Percentiles rank a stretch among this genome's conserved stretches.
Evolutionary conservation across 2,888 invertebrate genomes (phyloP).

Genomic region (Stenoptilia bipunctidactyla): DNA sequence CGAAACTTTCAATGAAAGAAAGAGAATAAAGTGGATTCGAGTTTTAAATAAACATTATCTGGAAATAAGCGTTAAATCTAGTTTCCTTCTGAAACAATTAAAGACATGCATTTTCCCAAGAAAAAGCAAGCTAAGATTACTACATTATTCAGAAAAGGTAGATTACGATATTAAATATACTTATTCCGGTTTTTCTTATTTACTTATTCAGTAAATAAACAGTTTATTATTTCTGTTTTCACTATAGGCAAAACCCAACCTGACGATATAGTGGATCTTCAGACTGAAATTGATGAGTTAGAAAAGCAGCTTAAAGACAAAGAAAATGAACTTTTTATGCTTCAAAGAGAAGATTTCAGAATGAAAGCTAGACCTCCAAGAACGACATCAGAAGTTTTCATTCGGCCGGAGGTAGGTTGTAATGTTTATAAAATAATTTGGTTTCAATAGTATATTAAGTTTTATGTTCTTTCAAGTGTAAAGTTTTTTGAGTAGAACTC

Average conservation of each 20-base stretch:
- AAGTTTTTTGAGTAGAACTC: too few relatives aligned
- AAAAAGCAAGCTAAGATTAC: slow-evolving; percentile 45
- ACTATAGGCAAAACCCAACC: slow-evolving; percentile 10
- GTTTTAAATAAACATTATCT: too few relatives aligned
- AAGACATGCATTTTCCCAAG: slow-evolving; percentile 10
- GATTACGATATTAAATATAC: not conserved
- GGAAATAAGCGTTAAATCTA: not conserved
- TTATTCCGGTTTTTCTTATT: too few relatives aligned
- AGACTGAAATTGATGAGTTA: slow-evolving; percentile 34
- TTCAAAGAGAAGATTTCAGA: slow-evolving; percentile 33
- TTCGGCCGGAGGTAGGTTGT: slow-evolving; percentile 40
- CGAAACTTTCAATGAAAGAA: too few relatives aligned
- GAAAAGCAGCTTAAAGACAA: slow-evolving; percentile 33
- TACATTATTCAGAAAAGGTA: slow-evolving; percentile 36
- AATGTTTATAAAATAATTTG: too few relatives aligned
- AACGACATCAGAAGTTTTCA: slow-evolving; percentile 27
- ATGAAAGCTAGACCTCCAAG: slow-evolving; percentile 23
- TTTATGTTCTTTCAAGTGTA: too few relatives aligned
- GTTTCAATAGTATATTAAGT: too few relatives aligned
- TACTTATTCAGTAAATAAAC: too few relatives aligned
- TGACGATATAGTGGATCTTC: slow-evolving; percentile 35
- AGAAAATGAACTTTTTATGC: slow-evolving; percentile 40
- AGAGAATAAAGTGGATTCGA: too few relatives aligned
- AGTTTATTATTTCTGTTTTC: not conserved
- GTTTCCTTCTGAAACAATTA: slow-evolving; percentile 22